A percentile compares a stretch with the other conserved stretches of the same genome.
Conservation (phyloP, 2,113 vertebrate species). For the Gulo gulo region DNA sequence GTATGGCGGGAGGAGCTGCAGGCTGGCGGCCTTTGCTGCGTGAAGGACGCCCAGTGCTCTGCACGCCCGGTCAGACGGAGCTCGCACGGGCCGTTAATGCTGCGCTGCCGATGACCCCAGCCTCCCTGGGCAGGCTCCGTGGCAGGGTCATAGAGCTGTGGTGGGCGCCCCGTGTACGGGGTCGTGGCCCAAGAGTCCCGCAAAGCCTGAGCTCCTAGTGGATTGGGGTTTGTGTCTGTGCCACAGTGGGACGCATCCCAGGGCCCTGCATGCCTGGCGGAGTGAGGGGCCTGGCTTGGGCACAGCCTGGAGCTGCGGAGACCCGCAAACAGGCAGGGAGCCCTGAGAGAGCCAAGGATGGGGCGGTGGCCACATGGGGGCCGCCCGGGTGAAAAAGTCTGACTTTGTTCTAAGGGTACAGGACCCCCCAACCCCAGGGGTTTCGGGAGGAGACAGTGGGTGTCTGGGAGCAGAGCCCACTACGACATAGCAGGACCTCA, state of each 20-base stretch:
- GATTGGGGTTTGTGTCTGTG: accelerated
- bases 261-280: accelerated
- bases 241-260: accelerated
- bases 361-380: accelerated
- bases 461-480: neutral
- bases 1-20: accelerated
- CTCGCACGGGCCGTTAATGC: accelerated
- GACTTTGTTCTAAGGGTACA: accelerated
- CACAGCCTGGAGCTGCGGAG: neutral
- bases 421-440: neutral
- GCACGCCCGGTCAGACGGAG: neutral
- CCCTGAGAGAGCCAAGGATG: accelerated
- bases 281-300: neutral
- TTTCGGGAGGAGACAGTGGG: accelerated
- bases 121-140: accelerated
- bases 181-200: neutral
- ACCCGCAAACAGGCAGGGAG: neutral
- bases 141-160: accelerated
- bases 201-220: neutral
- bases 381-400: accelerated
- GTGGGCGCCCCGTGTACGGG: accelerated
- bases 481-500: accelerated
- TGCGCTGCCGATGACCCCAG: accelerated
- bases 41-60: accelerated
- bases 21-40: accelerated